phyloP scores from a whole-genome alignment of 2,113 vertebrate genomes.

The Cyanoliseus patagonus region DNA sequence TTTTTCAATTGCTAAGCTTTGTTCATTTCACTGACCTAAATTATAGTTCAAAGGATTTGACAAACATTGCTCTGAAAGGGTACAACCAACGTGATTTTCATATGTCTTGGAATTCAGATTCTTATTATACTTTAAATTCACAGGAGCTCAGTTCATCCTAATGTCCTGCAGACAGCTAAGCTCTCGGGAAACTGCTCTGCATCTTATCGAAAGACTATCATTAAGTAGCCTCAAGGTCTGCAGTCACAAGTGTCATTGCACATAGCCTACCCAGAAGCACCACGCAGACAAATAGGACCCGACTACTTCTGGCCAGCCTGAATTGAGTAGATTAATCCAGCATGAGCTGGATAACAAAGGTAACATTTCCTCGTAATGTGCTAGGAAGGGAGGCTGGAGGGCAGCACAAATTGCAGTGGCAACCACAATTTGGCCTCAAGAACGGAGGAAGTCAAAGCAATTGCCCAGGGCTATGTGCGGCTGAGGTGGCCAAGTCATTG shows the following conservation, averaged over 20 bases:
- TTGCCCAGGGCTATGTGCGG: neutral
- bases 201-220: constrained; percentile 40
- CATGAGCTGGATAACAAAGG: constrained; percentile 41
- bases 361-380: constrained; percentile 15
- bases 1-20: neutral
- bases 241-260: neutral
- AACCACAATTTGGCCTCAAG: constrained; percentile 25
- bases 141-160: neutral
- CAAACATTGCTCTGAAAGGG: neutral
- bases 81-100: neutral
- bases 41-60: neutral
- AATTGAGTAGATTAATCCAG: constrained; percentile 51
- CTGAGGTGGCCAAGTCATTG: neutral
- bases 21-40: neutral
- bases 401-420: constrained; percentile 43
- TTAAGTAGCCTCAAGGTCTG: constrained; percentile 21
- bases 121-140: neutral
- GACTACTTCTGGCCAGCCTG: constrained; percentile 41
- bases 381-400: constrained; percentile 37
- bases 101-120: neutral
- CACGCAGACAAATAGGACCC: constrained; percentile 23
- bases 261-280: constrained; percentile 25
- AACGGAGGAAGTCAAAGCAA: constrained; percentile 27
- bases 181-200: neutral
- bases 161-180: constrained; percentile 11